Evolutionary conservation across 2,797 vertebrate genomes (phyloP), one percentile per base, ranked within the genome.

Genomic region (Balearica regulorum): DNA sequence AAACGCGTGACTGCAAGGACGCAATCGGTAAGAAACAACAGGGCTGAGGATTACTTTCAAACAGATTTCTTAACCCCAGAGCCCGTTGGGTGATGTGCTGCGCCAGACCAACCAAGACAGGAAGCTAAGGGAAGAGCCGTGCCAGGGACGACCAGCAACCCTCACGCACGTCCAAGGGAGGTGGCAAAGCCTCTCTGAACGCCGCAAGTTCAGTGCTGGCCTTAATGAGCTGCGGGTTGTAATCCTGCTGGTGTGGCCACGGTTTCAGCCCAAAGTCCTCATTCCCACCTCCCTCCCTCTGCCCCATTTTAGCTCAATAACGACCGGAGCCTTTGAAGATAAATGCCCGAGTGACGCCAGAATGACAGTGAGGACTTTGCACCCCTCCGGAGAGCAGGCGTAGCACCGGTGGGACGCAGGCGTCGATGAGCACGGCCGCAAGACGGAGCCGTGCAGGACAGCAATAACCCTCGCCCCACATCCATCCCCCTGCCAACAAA

Each of bases 241-340:
- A 65, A n/a, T 21, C 29, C 62, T 35, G 82, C n/a, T 7, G 22
- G 18, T 1, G 53, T 37, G 68, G 79, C 65, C 76, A 39, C 1
- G 1, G 10, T 13, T 46, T 57, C 91, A 60, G 83, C 87, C 79
- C 89, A 86, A 95, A 94, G 94, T 96, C 93, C 90, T 78, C 24
- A 0, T 24, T 92, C 49, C 69, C 76, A 75, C n/a, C 91, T 53
- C 77, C 21, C 71, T 85, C 76, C 76, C 61, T 54, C 16, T 64
- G 90, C 79, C 70, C 77, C 8, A 4, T 2, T 37, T 29, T 12
- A 70, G 83, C 78, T 87, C 84, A 1, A 3, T 43, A 29, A 58
- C 1, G 7, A 49, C 48, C 3, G 24, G 83, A 68, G 35, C 75
- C 78, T 83, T 43, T 76, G 86, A 43, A 93, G 93, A 95, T 90